Evolutionary conservation across 1,140 invertebrate genomes (phyloP).

Genomic region (Calephelis nemesis): DNA sequence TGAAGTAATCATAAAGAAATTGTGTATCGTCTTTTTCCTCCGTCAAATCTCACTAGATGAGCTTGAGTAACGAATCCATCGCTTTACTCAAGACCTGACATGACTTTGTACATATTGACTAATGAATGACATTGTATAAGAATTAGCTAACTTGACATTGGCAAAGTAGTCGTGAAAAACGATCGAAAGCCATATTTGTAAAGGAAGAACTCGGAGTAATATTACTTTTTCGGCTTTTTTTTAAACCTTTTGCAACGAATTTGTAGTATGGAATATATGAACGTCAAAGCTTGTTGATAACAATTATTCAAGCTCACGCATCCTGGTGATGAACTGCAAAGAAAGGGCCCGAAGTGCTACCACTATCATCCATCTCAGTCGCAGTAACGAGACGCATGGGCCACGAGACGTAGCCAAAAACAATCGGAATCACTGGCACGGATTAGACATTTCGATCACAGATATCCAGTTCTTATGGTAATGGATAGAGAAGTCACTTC

Average conservation of each 20-base stretch:
- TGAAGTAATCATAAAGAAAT: too few species aligned
- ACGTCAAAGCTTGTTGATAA: conserved; percentile 5
- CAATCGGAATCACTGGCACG: conserved; percentile 42
- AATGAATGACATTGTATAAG: too few species aligned
- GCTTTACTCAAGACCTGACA: too few species aligned
- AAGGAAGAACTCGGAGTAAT: too few species aligned
- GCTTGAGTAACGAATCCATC: too few species aligned
- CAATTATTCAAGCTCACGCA: conserved; percentile 41
- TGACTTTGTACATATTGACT: too few species aligned
- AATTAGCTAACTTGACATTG: too few species aligned
- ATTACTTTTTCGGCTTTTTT: too few species aligned
- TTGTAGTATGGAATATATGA: conserved; percentile 15
- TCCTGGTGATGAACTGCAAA: conserved; percentile 23
- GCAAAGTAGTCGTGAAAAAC: too few species aligned
- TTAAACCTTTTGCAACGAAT: neutral
- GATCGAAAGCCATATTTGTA: too few species aligned
- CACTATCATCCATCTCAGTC: conserved; percentile 47
- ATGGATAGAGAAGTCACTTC: conserved; percentile 50
- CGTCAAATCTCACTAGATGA: too few species aligned
- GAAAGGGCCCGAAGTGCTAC: neutral
- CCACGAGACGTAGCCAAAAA: conserved; percentile 44
- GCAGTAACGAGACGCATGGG: conserved; percentile 42
- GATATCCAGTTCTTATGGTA: conserved; percentile 42
- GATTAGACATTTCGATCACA: conserved; percentile 48
- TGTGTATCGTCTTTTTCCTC: too few species aligned